Conservation (phyloP, 2,888 invertebrate genomes). For the Eremobia ochroleuca region DNA sequence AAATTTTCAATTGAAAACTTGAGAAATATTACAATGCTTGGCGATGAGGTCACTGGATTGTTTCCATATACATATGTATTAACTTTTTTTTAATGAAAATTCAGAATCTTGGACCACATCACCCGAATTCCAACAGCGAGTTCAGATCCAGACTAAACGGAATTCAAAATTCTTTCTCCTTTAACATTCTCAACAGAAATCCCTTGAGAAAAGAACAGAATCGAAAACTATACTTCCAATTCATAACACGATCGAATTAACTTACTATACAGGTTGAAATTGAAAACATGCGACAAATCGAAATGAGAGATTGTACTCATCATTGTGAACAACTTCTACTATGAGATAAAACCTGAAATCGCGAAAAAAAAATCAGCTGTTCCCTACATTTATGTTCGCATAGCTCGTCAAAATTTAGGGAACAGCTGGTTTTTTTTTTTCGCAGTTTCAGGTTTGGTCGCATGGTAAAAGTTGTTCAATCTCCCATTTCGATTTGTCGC, state of each 20-base stretch:
- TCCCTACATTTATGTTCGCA: too few relatives aligned
- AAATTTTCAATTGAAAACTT: not conserved
- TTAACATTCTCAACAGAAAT: conserved; percentile 10
- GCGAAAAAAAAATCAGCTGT: too few relatives aligned
- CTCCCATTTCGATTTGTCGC: too few relatives aligned
- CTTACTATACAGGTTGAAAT: too few relatives aligned
- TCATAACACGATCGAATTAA: not conserved
- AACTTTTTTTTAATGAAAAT: not conserved
- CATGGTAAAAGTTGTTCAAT: too few relatives aligned
- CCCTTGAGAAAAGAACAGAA: not conserved
- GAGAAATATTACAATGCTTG: not conserved
- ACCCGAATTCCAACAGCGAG: conserved; percentile 8
- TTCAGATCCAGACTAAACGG: not conserved
- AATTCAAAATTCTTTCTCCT: not conserved
- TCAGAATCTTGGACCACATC: not conserved
- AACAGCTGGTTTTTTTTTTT: too few relatives aligned
- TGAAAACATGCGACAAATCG: too few relatives aligned
- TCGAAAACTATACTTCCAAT: not conserved
- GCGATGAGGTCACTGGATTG: conserved; percentile 15
- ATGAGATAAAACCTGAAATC: too few relatives aligned
- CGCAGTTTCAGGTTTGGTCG: too few relatives aligned
- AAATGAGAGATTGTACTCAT: too few relatives aligned
- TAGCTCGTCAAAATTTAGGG: too few relatives aligned
- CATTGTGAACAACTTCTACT: too few relatives aligned
- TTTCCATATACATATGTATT: not conserved